These are phyloP conservation scores for Zophobas atratus DNA, from an alignment of 1,140 invertebrate genomes.

Conservation along the genomic window DNA sequence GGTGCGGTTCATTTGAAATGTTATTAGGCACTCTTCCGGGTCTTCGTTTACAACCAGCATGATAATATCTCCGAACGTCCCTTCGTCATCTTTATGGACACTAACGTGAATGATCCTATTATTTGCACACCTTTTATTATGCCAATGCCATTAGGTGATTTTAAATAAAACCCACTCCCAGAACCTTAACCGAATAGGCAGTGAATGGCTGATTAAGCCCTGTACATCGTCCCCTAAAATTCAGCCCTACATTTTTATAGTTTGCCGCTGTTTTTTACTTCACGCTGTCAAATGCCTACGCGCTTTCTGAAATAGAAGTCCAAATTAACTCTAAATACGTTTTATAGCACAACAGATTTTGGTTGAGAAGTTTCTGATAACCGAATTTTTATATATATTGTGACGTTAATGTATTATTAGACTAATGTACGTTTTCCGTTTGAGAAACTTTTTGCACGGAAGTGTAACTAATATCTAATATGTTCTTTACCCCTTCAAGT, in stretches of 20 bases:
- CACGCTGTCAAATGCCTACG: too few relatives aligned
- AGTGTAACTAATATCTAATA: too few relatives aligned
- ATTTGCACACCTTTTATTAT: slow-evolving; percentile 45
- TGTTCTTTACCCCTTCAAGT: neutral
- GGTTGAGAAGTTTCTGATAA: too few relatives aligned
- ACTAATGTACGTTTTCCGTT: too few relatives aligned
- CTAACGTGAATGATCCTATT: slow-evolving; percentile 40
- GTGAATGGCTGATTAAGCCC: slow-evolving; percentile 5
- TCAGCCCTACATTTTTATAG: too few relatives aligned
- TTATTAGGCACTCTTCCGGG: slow-evolving; percentile 57
- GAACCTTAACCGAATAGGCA: slow-evolving; percentile 1
- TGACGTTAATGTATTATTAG: too few relatives aligned
- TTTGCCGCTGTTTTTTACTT: too few relatives aligned
- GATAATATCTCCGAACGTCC: slow-evolving; percentile 55
- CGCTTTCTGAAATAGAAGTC: too few relatives aligned
- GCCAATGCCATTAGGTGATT: slow-evolving; percentile 19
- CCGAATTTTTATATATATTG: too few relatives aligned
- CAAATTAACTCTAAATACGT: too few relatives aligned
- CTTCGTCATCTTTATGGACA: slow-evolving; percentile 56
- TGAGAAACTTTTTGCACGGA: too few relatives aligned
- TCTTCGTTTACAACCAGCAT: slow-evolving; percentile 49
- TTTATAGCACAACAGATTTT: too few relatives aligned
- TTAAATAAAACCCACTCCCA: slow-evolving; percentile 25
- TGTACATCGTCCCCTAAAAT: neutral
- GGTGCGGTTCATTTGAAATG: slow-evolving; percentile 55